Conservation (phyloP, 2,113 vertebrate species). For the Xenopus laevis region DNA sequence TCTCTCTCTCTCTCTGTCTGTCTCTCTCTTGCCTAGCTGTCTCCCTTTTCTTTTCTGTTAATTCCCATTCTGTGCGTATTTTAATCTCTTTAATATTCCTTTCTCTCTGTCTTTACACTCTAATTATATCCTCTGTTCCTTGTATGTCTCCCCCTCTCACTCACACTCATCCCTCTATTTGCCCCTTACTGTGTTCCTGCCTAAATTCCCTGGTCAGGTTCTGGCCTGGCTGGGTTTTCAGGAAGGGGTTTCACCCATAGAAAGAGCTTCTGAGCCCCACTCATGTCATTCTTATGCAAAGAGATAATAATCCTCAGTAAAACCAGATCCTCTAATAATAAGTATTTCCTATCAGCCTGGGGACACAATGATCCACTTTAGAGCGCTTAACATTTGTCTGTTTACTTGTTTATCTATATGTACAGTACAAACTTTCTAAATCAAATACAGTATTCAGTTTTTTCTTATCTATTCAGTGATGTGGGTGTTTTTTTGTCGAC, state of each 20-base stretch:
- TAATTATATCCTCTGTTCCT: constrained; percentile 52
- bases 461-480: constrained; percentile 79
- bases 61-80: too few species aligned
- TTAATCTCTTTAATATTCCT: too few species aligned
- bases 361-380: constrained; percentile 71
- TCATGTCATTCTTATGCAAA: too few species aligned
- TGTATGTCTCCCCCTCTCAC: neutral
- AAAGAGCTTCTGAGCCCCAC: too few species aligned
- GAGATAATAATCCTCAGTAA: too few species aligned
- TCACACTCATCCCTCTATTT: too few species aligned
- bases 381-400: constrained; percentile 85
- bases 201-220: constrained; percentile 70
- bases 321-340: too few species aligned
- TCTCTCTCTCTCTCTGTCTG: neutral
- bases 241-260: neutral
- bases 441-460: constrained; percentile 94
- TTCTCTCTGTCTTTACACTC: too few species aligned
- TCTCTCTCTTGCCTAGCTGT: constrained; percentile 33
- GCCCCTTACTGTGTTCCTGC: neutral
- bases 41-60: too few species aligned
- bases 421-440: constrained; percentile 92
- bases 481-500: constrained; percentile 62
- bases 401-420: constrained; percentile 90
- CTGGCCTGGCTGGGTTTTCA: constrained; percentile 54
- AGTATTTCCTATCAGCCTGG: constrained; percentile 60